Evolutionary conservation across 2,113 vertebrate genomes (phyloP), one percentile per base, ranked within the genome.

Genomic region (Orthonyx spaldingii): DNA sequence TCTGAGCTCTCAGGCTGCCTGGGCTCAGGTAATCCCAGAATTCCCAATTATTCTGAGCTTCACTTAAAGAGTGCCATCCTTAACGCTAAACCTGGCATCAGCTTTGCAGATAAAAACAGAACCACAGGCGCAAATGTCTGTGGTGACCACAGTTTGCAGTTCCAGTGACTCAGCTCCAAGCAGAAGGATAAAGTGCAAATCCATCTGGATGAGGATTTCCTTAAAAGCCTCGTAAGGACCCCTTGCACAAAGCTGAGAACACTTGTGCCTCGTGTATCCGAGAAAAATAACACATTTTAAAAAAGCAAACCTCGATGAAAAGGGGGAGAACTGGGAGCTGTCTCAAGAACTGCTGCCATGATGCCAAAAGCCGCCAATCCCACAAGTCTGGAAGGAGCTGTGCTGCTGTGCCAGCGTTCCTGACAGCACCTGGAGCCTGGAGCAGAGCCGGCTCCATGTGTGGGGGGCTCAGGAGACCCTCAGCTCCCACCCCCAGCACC

Each of bases 401-500:
- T 32, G 89, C 49, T 76, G 76, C 17, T 33, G 35, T 57, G 70
- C 7, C 52, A 55, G 14, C 2, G 3, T 44, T 37, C 50, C 59
- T 9, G 41, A 9, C 2, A 21, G 13, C 39, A 56, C 42, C 33
- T 16, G 15, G 8, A 27, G 77, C 57, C 65, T 19, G n/a, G 10
- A 42, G 68, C 8, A 3, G 52, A 28, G 66, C 65, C 10, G 33
- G 53, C 49, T 44, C 39, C 3, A 0, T 0, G 0, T 11, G 16
- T 0, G 2, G 37, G 47, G 28, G 42, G 33, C 2, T 11, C 4
- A 8, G 35, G 66, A 57, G 41, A n/a, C 21, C 52, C 28, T 32
- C 91, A 27, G 30, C 46, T 33, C 4, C 39, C 66, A 57, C 16
- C 55, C 30, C 39, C 42, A 23, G n/a, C n/a, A n/a, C n/a, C n/a